Evolutionary conservation across 2,113 vertebrate genomes (phyloP).

Genomic region (Lepus americanus): DNA sequence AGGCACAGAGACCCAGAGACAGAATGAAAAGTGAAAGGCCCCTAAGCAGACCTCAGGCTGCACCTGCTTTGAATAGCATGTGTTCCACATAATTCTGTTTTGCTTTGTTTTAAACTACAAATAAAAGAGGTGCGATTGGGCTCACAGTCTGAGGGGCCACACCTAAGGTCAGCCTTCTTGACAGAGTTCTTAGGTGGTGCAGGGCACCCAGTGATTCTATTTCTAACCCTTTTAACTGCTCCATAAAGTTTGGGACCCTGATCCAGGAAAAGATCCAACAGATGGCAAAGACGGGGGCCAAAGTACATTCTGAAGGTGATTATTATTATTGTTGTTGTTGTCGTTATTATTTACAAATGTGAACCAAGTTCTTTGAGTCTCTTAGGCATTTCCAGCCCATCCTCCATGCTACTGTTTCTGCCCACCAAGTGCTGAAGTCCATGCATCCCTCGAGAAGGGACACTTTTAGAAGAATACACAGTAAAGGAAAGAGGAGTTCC

Average conservation of each 20-base stretch:
- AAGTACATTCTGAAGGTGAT: not conserved
- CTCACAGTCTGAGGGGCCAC: too few relatives aligned
- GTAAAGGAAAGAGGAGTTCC: not conserved
- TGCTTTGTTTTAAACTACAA: too few relatives aligned
- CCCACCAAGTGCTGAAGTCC: not conserved
- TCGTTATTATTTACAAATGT: not conserved
- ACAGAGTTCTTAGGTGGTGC: too few relatives aligned
- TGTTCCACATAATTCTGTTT: not conserved
- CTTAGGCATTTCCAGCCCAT: not conserved
- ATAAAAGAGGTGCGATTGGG: too few relatives aligned
- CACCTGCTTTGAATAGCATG: not conserved
- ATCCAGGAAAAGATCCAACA: not conserved
- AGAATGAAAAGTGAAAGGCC: not conserved
- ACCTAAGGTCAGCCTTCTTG: too few relatives aligned
- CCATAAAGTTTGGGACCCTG: not conserved
- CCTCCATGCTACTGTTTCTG: not conserved
- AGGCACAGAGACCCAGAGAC: not conserved
- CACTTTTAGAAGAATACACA: not conserved
- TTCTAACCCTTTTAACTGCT: not conserved
- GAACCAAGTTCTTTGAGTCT: not conserved
- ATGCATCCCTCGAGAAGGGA: too few relatives aligned
- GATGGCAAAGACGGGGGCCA: not conserved
- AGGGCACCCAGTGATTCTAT: not conserved
- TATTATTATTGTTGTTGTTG: not conserved
- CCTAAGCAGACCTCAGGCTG: not conserved